Base-by-base conservation (phyloP, 2,113 vertebrate species). In the Triplophysa tibetana region DNA sequence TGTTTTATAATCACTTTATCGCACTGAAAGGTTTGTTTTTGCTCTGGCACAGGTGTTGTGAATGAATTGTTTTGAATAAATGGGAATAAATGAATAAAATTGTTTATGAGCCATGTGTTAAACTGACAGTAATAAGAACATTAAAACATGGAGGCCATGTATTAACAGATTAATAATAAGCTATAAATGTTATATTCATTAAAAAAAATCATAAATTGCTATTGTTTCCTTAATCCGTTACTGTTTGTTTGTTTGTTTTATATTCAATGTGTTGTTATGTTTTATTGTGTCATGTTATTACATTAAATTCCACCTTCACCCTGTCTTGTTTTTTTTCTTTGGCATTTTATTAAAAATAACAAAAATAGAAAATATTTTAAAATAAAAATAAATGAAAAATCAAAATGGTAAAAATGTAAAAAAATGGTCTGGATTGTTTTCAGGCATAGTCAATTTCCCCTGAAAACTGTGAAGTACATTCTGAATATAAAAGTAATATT, bases 41-140 rank as follows among this genome's bases (percentile, higher is more conserved):
- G 26, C 13, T 77, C 16, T 14, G 72, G 75, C 52, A 66, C 80
- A 77, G 80, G 21, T 73, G 24, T 11, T 65, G 33, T 69, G 14
- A 10, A 69, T 52, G 19, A 26, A 17, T 50, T 19, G 8, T 54
- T 48, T 69, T 19, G 50, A 69, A 50, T 69, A 70, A 26, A 54
- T 16, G 1, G 11, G 19, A 8, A n/a, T n/a, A n/a, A n/a, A n/a
- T n/a, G n/a, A n/a, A n/a, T n/a, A n/a, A n/a, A n/a, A n/a, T n/a
- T n/a, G n/a, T 56, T 56, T 14, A 21, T 56, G 33, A 72, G 4
- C 50, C 52, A n/a, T 50, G 26, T 70, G 50, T 70, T 70, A 29
- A 26, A 19, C n/a, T 33, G 19, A 70, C 48, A 54, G 14, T 52
- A 16, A 52, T 52, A 5, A 52, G 4, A 14, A 52, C 14, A 50